phyloP scores from a whole-genome alignment of 2,888 invertebrate genomes.

The Ditula angustiorana region DNA sequence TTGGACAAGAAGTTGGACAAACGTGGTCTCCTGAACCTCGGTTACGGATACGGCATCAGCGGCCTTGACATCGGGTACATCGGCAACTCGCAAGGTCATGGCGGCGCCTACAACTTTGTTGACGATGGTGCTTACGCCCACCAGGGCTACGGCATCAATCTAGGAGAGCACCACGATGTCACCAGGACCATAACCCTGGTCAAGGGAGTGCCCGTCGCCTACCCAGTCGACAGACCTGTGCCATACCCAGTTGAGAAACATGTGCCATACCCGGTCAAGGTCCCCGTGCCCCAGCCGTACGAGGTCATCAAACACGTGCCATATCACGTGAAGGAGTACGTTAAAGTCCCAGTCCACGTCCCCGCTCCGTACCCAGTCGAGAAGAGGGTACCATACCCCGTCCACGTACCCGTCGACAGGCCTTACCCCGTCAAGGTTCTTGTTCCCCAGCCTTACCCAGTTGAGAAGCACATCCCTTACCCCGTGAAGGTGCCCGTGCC shows the following conservation, averaged over 20 bases:
- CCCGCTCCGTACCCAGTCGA: slow-evolving; percentile 92
- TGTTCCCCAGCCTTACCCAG: slow-evolving; percentile 92
- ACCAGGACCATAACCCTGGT: slow-evolving; percentile 88
- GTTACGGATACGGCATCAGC: slow-evolving; percentile 92
- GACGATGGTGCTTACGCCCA: slow-evolving; percentile 60
- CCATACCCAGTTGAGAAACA: slow-evolving; percentile 88
- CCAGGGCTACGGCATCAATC: slow-evolving; percentile 58
- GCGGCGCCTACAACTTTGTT: slow-evolving; percentile 81
- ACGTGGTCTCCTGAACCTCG: slow-evolving; percentile 91
- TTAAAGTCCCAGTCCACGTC: slow-evolving; percentile 92
- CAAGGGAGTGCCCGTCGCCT: slow-evolving; percentile 88
- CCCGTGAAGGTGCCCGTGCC: slow-evolving; percentile 92
- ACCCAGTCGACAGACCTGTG: slow-evolving; percentile 87
- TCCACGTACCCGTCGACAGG: slow-evolving; percentile 90
- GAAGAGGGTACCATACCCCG: slow-evolving; percentile 90
- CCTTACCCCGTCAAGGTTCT: slow-evolving; percentile 92
- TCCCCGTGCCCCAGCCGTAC: slow-evolving; percentile 89
- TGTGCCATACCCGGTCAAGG: slow-evolving; percentile 88
- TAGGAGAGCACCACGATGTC: slow-evolving; percentile 80
- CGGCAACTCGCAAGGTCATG: slow-evolving; percentile 85
- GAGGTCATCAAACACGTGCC: slow-evolving; percentile 89
- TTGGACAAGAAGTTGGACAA: slow-evolving; percentile 93
- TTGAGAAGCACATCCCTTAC: slow-evolving; percentile 90
- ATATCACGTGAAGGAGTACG: slow-evolving; percentile 91
- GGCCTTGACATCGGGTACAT: slow-evolving; percentile 91